Evolutionary conservation across 2,797 vertebrate species (phyloP), one percentile per base, ranked within the genome.

Genomic region (Muscicapa comitata): DNA sequence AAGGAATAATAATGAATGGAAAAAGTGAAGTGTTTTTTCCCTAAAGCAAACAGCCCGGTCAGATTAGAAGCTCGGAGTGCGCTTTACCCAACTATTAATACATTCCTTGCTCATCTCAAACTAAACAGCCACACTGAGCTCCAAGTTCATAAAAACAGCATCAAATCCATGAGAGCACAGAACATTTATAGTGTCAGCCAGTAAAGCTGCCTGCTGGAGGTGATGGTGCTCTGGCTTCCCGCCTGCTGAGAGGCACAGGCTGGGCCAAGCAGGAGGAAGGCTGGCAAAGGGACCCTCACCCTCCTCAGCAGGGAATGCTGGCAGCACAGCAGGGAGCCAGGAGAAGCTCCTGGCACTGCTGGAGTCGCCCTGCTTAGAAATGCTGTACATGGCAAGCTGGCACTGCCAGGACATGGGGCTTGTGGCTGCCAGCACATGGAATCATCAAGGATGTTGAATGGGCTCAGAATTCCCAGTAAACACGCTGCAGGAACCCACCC

Each of bases 21-120:
- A 98, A 98, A 98, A 98, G 97, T 97, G 97, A 97, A 97, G 96
- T 97, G 96, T 98, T 98, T 98, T 97, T 97, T 97, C 97, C 97
- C 96, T 96, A 94, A 96, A 94, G 96, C 97, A 98, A 98, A 97
- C 96, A 96, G 96, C 98, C 97, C 95, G 70, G 96, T 94, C 97
- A 98, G 97, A 98, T 97, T 97, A 98, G 95, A 97, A 98, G 97
- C 91, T 94, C 96, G 94, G 96, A 97, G 97, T 82, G 96, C 23
- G 97, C 97, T 98, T 98, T 97, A 97, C 97, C 97, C 97, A 97
- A 97, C 97, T 98, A 98, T 98, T 98, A 98, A 98, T 98, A 98
- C 98, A 98, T 98, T 98, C 97, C 96, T 84, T 80, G 93, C 97
- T 98, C 98, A 97, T 97, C 97, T 98, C 96, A 98, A 97, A 98